phyloP scores from a whole-genome alignment of 2,113 vertebrate genomes.

The Oryzias curvinotus region DNA sequence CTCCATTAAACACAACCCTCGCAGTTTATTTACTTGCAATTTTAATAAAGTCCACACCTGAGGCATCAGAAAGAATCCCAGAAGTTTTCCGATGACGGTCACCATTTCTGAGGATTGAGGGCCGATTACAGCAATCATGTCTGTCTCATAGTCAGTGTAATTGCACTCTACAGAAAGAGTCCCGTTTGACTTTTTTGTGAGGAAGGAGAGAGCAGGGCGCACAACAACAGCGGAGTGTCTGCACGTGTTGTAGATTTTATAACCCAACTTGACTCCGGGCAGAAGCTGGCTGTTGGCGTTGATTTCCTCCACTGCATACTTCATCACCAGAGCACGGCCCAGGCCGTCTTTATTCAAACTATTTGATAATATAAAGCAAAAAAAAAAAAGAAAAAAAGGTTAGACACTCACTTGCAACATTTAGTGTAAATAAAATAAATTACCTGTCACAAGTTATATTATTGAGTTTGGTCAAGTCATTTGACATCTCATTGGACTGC shows the following conservation, averaged over 20 bases:
- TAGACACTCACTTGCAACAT: background rate
- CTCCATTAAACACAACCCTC: too few relatives aligned
- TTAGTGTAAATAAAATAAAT: background rate
- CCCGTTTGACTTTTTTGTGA: constrained; percentile 47
- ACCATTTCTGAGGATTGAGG: constrained; percentile 79
- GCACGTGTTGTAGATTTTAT: constrained; percentile 79
- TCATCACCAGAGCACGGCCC: constrained; percentile 82
- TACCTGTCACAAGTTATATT: constrained; percentile 79
- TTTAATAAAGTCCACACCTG: constrained; percentile 75
- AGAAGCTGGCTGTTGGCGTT: constrained; percentile 82
- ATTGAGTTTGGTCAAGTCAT: constrained; percentile 50
- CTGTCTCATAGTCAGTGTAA: constrained; percentile 83
- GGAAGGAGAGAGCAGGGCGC: constrained; percentile 80
- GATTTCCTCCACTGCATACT: constrained; percentile 87
- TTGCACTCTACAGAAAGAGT: constrained; percentile 69
- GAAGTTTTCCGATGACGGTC: constrained; percentile 79
- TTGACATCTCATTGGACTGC: constrained; percentile 40
- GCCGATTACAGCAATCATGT: constrained; percentile 82
- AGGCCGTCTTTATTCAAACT: constrained; percentile 76
- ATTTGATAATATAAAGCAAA: constrained; percentile 15
- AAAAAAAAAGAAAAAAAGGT: background rate
- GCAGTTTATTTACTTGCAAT: background rate
- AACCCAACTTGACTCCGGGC: constrained; percentile 80
- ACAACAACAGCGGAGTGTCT: constrained; percentile 71
- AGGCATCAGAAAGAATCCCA: constrained; percentile 86